These are phyloP conservation scores for Cosmorhoe ocellata DNA, from an alignment of 2,888 invertebrate species.

Conservation along the genomic window DNA sequence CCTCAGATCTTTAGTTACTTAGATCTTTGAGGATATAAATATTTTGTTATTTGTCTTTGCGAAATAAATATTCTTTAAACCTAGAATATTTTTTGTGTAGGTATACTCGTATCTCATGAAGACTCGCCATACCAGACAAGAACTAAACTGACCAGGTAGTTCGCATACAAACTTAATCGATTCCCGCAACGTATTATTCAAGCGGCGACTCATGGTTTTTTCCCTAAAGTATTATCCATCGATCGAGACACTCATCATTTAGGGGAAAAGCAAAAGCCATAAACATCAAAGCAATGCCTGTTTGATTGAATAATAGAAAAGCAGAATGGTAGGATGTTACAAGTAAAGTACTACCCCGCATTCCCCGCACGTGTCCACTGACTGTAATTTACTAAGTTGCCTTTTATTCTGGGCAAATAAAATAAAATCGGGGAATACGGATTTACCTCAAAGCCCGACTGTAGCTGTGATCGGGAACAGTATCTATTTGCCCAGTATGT, in stretches of 20 bases:
- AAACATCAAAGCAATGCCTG: conserved; percentile 61
- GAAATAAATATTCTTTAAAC: too few species aligned
- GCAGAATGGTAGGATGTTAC: conserved; percentile 36
- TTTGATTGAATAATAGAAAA: conserved; percentile 66
- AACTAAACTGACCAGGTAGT: neutral
- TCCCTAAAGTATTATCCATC: conserved; percentile 56
- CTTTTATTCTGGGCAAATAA: conserved; percentile 24
- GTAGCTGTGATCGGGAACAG: neutral
- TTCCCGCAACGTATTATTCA: conserved; percentile 14
- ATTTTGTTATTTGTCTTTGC: too few species aligned
- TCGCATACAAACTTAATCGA: conserved; percentile 6
- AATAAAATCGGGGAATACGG: conserved; percentile 17
- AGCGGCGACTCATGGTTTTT: conserved; percentile 63
- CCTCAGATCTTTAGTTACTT: too few species aligned
- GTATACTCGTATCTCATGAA: too few species aligned
- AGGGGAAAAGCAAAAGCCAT: conserved; percentile 58
- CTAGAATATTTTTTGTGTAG: too few species aligned
- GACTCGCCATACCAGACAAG: too few species aligned
- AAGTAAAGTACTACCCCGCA: conserved; percentile 38
- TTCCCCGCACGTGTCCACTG: conserved; percentile 40
- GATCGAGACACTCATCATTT: conserved; percentile 60
- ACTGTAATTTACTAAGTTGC: conserved; percentile 34
- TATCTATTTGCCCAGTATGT: neutral
- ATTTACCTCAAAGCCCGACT: conserved; percentile 1
- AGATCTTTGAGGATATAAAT: too few species aligned